These are phyloP conservation scores for Sebastes goodei DNA, from an alignment of 2,797 vertebrate species.

Conservation along the genomic window DNA sequence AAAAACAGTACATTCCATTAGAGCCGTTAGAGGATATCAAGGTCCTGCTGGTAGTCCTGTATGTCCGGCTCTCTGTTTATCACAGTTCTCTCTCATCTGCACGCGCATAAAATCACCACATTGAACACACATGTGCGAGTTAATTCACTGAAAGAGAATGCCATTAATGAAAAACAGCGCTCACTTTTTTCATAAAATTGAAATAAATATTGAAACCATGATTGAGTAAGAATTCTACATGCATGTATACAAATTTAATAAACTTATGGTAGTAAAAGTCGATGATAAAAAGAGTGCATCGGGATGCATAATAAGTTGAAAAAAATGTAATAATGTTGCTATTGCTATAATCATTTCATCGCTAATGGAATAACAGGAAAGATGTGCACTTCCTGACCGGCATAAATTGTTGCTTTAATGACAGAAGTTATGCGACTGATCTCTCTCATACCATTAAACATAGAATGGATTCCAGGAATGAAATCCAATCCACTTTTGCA, in stretches of 20 bases:
- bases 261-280: neutral
- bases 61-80: conserved; percentile 4
- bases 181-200: neutral
- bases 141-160: conserved; percentile 16
- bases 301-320: neutral
- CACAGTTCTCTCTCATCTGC: conserved; percentile 36
- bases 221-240: neutral
- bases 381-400: neutral
- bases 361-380: neutral
- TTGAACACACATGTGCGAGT: conserved; percentile 40
- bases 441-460: neutral
- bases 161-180: conserved; percentile 44
- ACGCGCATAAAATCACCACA: conserved; percentile 23
- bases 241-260: neutral
- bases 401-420: conserved; percentile 1
- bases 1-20: conserved; percentile 39
- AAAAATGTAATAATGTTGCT: neutral
- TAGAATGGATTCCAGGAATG: conserved; percentile 1
- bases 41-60: conserved; percentile 30
- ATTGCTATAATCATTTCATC: neutral
- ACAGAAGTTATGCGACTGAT: neutral
- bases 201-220: neutral
- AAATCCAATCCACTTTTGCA: neutral
- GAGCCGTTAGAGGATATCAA: conserved; percentile 37
- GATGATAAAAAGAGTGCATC: neutral